Evolutionary conservation across 2,113 vertebrate genomes (phyloP).

Genomic region (Crotalus viridis): DNA sequence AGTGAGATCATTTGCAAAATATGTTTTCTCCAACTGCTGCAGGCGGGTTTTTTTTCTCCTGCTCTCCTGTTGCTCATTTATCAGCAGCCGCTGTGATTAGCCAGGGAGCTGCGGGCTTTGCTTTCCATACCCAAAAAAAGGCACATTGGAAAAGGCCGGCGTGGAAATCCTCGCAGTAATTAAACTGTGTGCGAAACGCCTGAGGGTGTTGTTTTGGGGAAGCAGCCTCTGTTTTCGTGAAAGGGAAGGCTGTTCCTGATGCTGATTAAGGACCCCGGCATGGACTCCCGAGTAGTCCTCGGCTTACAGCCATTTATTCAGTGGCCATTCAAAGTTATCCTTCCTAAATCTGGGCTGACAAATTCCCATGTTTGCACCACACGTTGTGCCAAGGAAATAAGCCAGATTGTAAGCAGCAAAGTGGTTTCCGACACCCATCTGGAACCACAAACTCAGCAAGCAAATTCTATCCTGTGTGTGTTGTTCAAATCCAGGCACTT

Average conservation of each 20-base stretch:
- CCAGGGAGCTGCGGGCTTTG: background rate
- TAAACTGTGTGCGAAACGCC: background rate
- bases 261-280: background rate
- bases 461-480: too few species aligned
- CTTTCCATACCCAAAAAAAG: background rate
- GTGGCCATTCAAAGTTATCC: background rate
- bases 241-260: background rate
- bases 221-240: background rate
- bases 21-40: conserved; percentile 62
- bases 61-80: conserved; percentile 58
- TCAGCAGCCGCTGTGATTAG: conserved; percentile 56
- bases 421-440: too few species aligned
- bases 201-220: background rate
- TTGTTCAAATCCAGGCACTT: too few species aligned
- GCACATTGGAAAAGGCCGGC: background rate
- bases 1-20: conserved; percentile 71
- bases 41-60: conserved; percentile 40
- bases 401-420: too few species aligned
- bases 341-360: too few species aligned
- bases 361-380: too few species aligned
- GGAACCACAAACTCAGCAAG: too few species aligned
- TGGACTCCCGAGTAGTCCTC: background rate
- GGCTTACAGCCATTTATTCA: background rate
- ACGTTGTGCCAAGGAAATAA: too few species aligned
- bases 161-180: background rate